phyloP scores from a whole-genome alignment of 1,140 invertebrate genomes.

The Drosophila sechellia region DNA sequence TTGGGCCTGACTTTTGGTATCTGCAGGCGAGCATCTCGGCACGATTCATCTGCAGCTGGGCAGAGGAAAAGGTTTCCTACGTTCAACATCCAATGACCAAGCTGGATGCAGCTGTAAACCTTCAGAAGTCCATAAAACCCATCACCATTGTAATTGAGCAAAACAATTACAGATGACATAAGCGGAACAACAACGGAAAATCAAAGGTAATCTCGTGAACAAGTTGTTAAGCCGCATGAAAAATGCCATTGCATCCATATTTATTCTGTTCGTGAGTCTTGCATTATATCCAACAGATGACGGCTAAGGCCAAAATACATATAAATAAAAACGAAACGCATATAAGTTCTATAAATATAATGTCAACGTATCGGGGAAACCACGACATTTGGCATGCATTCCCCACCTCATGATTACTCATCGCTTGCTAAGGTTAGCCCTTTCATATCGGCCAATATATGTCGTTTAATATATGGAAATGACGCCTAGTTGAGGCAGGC shows the following conservation, averaged over 20 bases:
- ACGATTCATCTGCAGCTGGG: slow-evolving; percentile 55
- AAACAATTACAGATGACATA: slow-evolving; percentile 52
- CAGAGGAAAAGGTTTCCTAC: slow-evolving; percentile 55
- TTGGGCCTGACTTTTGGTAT: slow-evolving; percentile 47
- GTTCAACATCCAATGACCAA: slow-evolving; percentile 12
- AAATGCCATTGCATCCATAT: slow-evolving; percentile 35
- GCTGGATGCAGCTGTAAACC: slow-evolving; percentile 28
- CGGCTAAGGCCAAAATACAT: slow-evolving; percentile 36
- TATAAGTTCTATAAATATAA: slow-evolving; percentile 33
- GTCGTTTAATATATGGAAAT: slow-evolving; percentile 3
- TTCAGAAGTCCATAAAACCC: slow-evolving; percentile 54
- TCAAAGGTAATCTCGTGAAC: slow-evolving; percentile 35
- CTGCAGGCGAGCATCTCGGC: slow-evolving; percentile 54
- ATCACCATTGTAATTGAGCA: slow-evolving; percentile 42
- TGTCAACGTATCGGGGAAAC: slow-evolving; percentile 23
- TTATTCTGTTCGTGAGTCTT: slow-evolving; percentile 39
- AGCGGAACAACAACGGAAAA: slow-evolving; percentile 58
- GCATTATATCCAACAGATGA: slow-evolving; percentile 32
- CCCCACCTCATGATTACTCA: slow-evolving; percentile 25
- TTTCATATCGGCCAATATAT: slow-evolving; percentile 20
- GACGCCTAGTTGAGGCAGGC: slow-evolving; percentile 45
- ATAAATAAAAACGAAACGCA: slow-evolving; percentile 29
- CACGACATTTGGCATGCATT: slow-evolving; percentile 2
- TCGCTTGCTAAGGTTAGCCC: background rate
- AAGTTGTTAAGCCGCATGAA: slow-evolving; percentile 10